Base-by-base conservation (phyloP, 2,797 vertebrate genomes). In the Mycteria americana region DNA sequence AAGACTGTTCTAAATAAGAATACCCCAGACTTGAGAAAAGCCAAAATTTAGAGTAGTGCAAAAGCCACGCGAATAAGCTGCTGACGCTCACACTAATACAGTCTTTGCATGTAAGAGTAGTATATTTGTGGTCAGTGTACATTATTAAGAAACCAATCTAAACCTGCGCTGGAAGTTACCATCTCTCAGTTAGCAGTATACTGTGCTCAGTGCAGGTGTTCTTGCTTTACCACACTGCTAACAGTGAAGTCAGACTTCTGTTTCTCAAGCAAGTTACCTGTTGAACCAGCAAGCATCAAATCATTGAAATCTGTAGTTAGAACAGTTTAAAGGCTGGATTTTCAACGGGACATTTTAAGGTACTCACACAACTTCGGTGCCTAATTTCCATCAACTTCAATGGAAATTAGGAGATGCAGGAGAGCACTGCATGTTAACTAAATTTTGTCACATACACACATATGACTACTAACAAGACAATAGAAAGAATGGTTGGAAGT, bases 101-200 rank as follows among this genome's bases (percentile, higher is more conserved):
- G 28, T 17, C 39, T 33, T 27, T 1, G 15, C 8, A 4, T 1
- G 2, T 25, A 13, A 19, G 45, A 75, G 23, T 2, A 37, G 30
- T 3, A 1, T 11, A 30, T 76, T 81, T 51, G 7, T 13, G 41
- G 31, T 24, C 30, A 15, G 25, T 10, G 10, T 50, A 37, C 19
- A 17, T 18, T 27, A 65, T 0, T 43, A 46, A n/a, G 56, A 77
- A 88, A 77, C 6, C 23, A 31, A n/a, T 1, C 18, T 19, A 13
- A 43, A 45, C 11, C 12, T 13, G 43, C 1, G 1, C 35, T 81
- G 63, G 33, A 64, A 88, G 35, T 37, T 2, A 6, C 35, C 24
- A 30, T 9, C 59, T 25, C 54, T 25, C 31, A 14, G 11, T 54
- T 19, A 48, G 23, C 3, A 24, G 33, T 17, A 11, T 13, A 12